Conservation (phyloP, 2,888 invertebrate species). For the Desoria tigrina region DNA sequence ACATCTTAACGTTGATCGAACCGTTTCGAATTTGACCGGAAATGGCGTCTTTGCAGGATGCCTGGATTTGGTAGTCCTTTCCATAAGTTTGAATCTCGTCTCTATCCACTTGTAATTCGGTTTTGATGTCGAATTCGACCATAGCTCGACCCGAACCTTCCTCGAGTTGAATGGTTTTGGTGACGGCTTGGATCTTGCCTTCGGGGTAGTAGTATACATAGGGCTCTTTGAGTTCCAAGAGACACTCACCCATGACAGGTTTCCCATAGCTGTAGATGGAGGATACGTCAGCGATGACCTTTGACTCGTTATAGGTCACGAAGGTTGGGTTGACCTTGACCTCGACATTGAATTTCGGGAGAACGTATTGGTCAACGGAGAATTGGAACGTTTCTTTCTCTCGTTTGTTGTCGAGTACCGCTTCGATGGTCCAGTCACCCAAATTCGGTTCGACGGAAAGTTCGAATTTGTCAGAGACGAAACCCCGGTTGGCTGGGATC, state of each 20-base stretch:
- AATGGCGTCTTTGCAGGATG: slow-evolving; percentile 21
- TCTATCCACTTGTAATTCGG: slow-evolving; percentile 11
- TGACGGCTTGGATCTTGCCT: neutral
- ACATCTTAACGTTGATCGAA: slow-evolving; percentile 59
- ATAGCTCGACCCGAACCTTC: slow-evolving; percentile 13
- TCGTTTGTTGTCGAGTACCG: neutral
- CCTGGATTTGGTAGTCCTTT: slow-evolving; percentile 22
- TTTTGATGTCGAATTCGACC: slow-evolving; percentile 28
- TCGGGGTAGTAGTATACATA: slow-evolving; percentile 13
- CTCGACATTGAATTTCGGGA: slow-evolving; percentile 88
- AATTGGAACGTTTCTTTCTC: slow-evolving; percentile 58
- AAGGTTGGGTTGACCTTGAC: slow-evolving; percentile 75
- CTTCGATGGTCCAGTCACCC: slow-evolving; percentile 72
- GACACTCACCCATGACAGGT: slow-evolving; percentile 80
- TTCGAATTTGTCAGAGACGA: slow-evolving; percentile 72
- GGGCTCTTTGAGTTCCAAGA: slow-evolving; percentile 54
- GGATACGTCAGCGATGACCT: slow-evolving; percentile 64
- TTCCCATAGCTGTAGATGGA: slow-evolving; percentile 79
- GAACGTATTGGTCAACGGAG: slow-evolving; percentile 83
- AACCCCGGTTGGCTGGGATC: slow-evolving; percentile 62
- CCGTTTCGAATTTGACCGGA: slow-evolving; percentile 30
- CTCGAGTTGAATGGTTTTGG: slow-evolving; percentile 16
- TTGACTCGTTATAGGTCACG: slow-evolving; percentile 75
- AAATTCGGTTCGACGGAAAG: slow-evolving; percentile 81
- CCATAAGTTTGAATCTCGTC: slow-evolving; percentile 6